Evolutionary conservation across 2,797 vertebrate genomes (phyloP).

Genomic region (Acanthis flammea): DNA sequence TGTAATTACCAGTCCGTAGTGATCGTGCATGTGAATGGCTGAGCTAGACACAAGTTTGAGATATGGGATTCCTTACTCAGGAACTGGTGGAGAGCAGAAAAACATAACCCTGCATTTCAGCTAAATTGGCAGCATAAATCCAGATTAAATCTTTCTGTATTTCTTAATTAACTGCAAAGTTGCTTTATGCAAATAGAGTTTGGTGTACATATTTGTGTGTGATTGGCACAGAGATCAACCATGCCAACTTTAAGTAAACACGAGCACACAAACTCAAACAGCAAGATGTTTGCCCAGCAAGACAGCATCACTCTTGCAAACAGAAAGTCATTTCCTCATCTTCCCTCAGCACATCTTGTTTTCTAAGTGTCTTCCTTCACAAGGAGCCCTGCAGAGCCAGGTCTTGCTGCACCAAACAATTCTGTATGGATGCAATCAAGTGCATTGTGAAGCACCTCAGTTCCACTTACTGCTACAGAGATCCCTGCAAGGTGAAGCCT

Average conservation of each 20-base stretch:
- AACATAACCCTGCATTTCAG: not conserved
- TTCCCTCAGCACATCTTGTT: not conserved
- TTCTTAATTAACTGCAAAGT: constrained; percentile 25
- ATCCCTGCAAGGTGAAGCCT: not conserved
- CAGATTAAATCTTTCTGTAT: not conserved
- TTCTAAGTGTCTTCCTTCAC: not conserved
- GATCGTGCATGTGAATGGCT: not conserved
- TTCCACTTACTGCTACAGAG: not conserved
- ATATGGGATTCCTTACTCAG: not conserved
- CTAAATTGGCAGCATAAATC: not conserved
- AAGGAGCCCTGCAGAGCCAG: not conserved
- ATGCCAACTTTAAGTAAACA: constrained; percentile 25
- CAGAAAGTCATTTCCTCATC: constrained; percentile 17
- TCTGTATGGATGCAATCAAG: not conserved
- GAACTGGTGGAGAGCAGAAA: not conserved
- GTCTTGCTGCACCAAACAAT: not conserved
- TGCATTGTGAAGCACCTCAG: not conserved
- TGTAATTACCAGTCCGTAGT: not conserved
- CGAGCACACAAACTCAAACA: not conserved
- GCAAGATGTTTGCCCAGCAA: constrained; percentile 36
- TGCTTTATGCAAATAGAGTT: constrained; percentile 4
- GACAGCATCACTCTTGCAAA: constrained; percentile 35
- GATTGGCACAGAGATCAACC: constrained; percentile 43
- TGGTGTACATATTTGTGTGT: constrained; percentile 17
- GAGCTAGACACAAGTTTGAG: not conserved